Percentiles rank a stretch among this genome's conserved stretches.
Evolutionary conservation across 2,797 vertebrate genomes (phyloP).

Genomic region (Epinephelus awoara): DNA sequence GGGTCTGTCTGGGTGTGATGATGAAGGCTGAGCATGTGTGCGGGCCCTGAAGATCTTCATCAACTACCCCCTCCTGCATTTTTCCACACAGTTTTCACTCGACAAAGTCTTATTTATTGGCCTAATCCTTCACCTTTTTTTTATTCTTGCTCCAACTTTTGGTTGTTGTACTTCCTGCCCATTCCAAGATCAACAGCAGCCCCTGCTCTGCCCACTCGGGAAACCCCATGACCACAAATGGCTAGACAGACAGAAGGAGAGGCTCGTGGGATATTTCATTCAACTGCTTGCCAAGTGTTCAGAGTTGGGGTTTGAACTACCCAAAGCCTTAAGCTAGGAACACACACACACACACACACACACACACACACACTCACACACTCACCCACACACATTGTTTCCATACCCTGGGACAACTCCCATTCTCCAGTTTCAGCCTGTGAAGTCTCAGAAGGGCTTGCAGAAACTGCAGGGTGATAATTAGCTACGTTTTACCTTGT

Average conservation of each 20-base stretch:
- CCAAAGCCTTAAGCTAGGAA: slow-evolving; percentile 31
- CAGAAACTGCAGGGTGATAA: slow-evolving; percentile 73
- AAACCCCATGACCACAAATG: slow-evolving; percentile 70
- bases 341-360: slow-evolving; percentile 9
- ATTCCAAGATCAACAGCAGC: slow-evolving; percentile 69
- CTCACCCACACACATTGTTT: slow-evolving; percentile 34
- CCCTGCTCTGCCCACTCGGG: slow-evolving; percentile 57
- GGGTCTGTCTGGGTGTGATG: slow-evolving; percentile 39
- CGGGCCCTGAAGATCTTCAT: slow-evolving; percentile 4
- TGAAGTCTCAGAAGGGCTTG: slow-evolving; percentile 52
- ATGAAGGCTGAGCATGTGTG: slow-evolving; percentile 42
- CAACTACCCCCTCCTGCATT: not conserved
- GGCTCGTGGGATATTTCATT: slow-evolving; percentile 74
- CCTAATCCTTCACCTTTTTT: not conserved
- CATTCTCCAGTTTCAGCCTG: slow-evolving; percentile 63
- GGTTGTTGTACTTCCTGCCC: slow-evolving; percentile 38
- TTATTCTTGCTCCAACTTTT: slow-evolving; percentile 23
- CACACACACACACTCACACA: slow-evolving; percentile 22
- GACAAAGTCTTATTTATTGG: slow-evolving; percentile 24
- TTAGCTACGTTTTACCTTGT: slow-evolving; percentile 66
- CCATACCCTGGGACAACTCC: slow-evolving; percentile 52
- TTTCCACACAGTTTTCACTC: not conserved
- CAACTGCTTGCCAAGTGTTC: slow-evolving; percentile 69
- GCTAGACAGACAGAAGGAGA: slow-evolving; percentile 67
- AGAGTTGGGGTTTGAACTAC: slow-evolving; percentile 61